Conservation (phyloP, 2,888 invertebrate species). For the Tetragnatha montana region DNA sequence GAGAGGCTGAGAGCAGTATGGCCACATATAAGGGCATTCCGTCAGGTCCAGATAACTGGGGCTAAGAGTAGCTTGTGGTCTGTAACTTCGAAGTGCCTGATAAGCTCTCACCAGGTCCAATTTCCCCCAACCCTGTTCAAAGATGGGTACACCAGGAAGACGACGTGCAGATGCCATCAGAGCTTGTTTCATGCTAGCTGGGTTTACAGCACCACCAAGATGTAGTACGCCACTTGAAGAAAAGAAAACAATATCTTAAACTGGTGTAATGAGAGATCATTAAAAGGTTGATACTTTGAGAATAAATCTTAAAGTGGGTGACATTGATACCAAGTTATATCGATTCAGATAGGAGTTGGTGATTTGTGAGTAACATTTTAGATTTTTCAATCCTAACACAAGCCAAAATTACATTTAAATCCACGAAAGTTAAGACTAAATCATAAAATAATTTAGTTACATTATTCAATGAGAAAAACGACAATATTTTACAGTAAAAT, state of each 20-base stretch:
- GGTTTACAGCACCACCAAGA: slow-evolving; percentile 83
- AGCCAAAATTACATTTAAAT: no score
- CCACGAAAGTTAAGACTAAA: no score
- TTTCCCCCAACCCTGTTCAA: slow-evolving; percentile 97
- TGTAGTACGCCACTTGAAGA: slow-evolving; percentile 78
- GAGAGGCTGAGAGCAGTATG: slow-evolving; percentile 95
- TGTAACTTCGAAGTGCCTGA: slow-evolving; percentile 82
- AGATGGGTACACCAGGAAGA: slow-evolving; percentile 92
- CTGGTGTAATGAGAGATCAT: no score
- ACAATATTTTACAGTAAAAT: no score
- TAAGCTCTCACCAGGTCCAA: slow-evolving; percentile 92
- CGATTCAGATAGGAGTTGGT: no score
- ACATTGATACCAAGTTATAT: no score
- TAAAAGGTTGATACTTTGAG: no score
- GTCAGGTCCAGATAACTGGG: slow-evolving; percentile 92
- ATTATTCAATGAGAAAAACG: no score
- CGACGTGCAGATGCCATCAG: slow-evolving; percentile 92
- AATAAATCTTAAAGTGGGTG: no score
- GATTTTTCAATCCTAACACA: no score
- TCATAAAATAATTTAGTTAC: no score
- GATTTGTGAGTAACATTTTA: no score
- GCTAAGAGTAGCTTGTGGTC: slow-evolving; percentile 81
- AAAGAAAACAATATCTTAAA: not conserved
- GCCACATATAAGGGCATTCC: slow-evolving; percentile 99
- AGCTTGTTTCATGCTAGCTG: slow-evolving; percentile 96